A percentile compares a stretch with the other conserved stretches of the same genome.
Evolutionary conservation across 1,140 invertebrate species (phyloP).

Genomic region (Hyphantria cunea): DNA sequence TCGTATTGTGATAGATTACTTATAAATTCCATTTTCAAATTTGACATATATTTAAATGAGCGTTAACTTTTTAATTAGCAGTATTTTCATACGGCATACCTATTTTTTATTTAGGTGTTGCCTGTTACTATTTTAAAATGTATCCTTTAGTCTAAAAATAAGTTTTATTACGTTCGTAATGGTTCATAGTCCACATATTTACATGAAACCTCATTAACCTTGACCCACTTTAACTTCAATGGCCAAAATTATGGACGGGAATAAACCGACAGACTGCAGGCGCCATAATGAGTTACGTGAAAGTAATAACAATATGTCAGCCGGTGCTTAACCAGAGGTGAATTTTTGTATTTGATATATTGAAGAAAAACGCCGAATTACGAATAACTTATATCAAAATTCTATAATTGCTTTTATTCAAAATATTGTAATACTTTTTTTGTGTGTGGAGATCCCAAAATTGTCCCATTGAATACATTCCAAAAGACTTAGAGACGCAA

Average conservation of each 20-base stretch:
- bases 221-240: neutral
- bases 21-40: neutral
- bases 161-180: neutral
- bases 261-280: neutral
- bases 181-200: neutral
- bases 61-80: neutral
- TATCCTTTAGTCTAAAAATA: neutral
- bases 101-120: neutral
- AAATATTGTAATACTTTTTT: too few species aligned
- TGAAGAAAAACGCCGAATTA: too few species aligned
- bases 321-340: neutral
- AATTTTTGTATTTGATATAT: neutral
- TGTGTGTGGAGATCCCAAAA: too few species aligned
- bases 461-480: too few species aligned
- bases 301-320: conserved; percentile 7
- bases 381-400: too few species aligned
- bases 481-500: too few species aligned
- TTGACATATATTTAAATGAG: neutral
- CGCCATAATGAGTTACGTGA: conserved; percentile 8
- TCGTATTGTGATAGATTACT: neutral
- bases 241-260: conserved; percentile 5
- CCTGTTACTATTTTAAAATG: neutral
- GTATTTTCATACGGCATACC: neutral
- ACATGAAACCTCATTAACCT: neutral
- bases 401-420: too few species aligned